Conservation (phyloP, 2,113 vertebrate species). For the Zosterops borbonicus region DNA sequence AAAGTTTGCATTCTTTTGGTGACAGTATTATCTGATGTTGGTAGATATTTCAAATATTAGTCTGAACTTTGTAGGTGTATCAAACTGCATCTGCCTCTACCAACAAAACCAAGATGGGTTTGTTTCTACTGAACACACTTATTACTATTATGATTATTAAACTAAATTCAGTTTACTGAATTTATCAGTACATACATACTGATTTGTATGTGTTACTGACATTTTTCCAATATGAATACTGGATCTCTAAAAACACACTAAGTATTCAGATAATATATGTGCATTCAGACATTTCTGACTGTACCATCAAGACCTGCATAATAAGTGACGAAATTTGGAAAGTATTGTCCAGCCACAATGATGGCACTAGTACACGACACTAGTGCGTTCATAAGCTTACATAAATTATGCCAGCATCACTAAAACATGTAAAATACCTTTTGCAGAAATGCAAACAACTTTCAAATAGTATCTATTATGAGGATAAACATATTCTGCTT, state of each 20-base stretch:
- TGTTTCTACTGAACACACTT: background rate
- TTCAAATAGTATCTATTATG: background rate
- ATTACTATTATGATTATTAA: background rate
- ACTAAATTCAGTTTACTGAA: background rate
- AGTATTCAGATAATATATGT: background rate
- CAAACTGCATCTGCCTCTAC: constrained; percentile 10
- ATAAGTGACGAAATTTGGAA: background rate
- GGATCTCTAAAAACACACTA: background rate
- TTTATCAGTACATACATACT: background rate
- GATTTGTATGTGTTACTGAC: background rate
- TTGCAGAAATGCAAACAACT: background rate
- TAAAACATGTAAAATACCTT: background rate
- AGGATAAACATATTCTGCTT: background rate
- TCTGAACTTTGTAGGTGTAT: background rate
- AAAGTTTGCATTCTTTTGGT: constrained; percentile 27
- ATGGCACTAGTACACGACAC: background rate
- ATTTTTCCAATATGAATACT: background rate
- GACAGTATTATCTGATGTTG: background rate
- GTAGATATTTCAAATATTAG: constrained; percentile 8
- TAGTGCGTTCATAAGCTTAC: background rate
- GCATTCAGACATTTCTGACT: background rate
- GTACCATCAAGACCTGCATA: background rate
- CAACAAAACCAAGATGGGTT: background rate
- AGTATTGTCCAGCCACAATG: background rate
- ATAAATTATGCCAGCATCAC: background rate